A percentile compares a stretch with the other conserved stretches of the same genome.
Conservation (phyloP, 1,140 invertebrate genomes). For the Anagrus nilaparvatae region DNA sequence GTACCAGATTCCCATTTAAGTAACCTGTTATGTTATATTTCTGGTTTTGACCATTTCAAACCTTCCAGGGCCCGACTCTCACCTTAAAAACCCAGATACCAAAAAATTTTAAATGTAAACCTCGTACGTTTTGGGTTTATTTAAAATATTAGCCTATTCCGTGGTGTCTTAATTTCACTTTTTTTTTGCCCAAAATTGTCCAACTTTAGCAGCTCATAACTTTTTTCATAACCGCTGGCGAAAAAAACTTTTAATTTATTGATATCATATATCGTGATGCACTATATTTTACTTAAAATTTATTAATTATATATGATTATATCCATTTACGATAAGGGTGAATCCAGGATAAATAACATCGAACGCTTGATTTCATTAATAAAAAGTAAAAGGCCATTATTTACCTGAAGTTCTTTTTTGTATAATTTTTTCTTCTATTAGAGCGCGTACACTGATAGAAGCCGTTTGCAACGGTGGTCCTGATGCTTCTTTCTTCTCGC, state of each 20-base stretch:
- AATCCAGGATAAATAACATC: background rate
- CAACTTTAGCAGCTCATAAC: too few species aligned
- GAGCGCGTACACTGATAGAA: slow-evolving; percentile 73
- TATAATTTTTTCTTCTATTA: slow-evolving; percentile 87
- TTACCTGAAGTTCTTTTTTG: slow-evolving; percentile 59
- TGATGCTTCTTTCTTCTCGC: slow-evolving; percentile 69
- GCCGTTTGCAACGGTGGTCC: slow-evolving; percentile 78
- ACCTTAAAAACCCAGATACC: too few species aligned
- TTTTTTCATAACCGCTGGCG: too few species aligned
- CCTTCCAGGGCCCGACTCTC: too few species aligned
- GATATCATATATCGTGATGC: too few species aligned
- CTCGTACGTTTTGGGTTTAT: background rate
- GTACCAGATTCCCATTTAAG: too few species aligned
- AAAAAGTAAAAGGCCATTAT: slow-evolving; percentile 1
- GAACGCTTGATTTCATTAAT: background rate
- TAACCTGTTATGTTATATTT: too few species aligned
- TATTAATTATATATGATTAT: background rate
- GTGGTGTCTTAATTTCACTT: too few species aligned
- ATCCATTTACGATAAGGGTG: background rate
- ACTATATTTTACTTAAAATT: background rate
- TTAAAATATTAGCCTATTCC: background rate
- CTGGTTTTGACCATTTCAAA: too few species aligned
- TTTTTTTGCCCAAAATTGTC: too few species aligned
- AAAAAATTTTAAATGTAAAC: too few species aligned
- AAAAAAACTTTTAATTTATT: too few species aligned